A percentile compares a stretch with the other conserved stretches of the same genome.
phyloP scores from a whole-genome alignment of 2,888 invertebrate species.

The Melipona beecheii region DNA sequence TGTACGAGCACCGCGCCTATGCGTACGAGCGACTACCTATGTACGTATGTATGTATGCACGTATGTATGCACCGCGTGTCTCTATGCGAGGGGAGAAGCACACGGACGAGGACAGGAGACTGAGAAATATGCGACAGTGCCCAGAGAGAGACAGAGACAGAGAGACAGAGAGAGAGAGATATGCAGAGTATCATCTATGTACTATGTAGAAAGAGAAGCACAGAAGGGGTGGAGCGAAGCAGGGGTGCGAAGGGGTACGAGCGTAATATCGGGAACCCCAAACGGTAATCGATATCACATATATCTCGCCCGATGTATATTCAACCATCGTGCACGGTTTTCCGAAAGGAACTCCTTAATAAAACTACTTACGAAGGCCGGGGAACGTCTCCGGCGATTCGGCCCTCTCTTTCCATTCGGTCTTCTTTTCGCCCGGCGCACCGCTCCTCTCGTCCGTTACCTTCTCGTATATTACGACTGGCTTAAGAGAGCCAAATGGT shows the following conservation, averaged over 20 bases:
- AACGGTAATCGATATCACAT: slow-evolving; percentile 82
- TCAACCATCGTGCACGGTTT: slow-evolving; percentile 72
- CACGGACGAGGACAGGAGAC: slow-evolving; percentile 44
- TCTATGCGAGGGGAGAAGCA: slow-evolving; percentile 52
- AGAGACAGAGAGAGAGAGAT: slow-evolving; percentile 21
- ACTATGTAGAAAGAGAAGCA: slow-evolving; percentile 41
- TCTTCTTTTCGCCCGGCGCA: slow-evolving; percentile 37
- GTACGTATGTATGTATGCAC: slow-evolving; percentile 22
- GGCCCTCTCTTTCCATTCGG: slow-evolving; percentile 37
- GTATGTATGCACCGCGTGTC: slow-evolving; percentile 26
- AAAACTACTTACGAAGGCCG: slow-evolving; percentile 71
- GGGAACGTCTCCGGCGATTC: slow-evolving; percentile 51
- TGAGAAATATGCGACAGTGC: slow-evolving; percentile 63
- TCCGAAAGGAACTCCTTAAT: slow-evolving; percentile 74
- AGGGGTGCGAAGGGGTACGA: slow-evolving; percentile 69
- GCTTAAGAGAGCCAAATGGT: slow-evolving; percentile 54
- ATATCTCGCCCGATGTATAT: slow-evolving; percentile 76
- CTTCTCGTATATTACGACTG: slow-evolving; percentile 63
- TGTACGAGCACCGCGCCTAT: slow-evolving; percentile 43
- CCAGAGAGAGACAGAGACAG: slow-evolving; percentile 8
- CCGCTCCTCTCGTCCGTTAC: slow-evolving; percentile 51
- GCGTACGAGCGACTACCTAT: background rate
- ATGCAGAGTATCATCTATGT: slow-evolving; percentile 36
- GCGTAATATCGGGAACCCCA: slow-evolving; percentile 80
- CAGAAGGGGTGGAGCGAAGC: slow-evolving; percentile 42